A percentile compares a stretch with the other conserved stretches of the same genome.
These are phyloP conservation scores for Tychaedon coryphoeus DNA, from an alignment of 2,113 vertebrate species.

Conservation along the genomic window DNA sequence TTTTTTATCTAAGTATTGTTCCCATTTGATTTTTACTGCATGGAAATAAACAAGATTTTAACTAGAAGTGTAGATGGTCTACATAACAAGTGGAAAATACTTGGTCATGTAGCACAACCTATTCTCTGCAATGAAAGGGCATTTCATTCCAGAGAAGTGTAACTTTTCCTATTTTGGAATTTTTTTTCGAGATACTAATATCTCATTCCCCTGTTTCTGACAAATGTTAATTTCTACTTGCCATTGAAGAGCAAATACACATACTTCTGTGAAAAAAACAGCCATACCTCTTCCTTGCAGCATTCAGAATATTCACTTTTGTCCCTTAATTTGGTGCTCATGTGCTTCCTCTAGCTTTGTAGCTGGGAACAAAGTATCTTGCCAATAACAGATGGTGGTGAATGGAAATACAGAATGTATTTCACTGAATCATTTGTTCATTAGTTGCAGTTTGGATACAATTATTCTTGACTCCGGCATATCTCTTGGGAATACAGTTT, in stretches of 20 bases:
- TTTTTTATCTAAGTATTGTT: neutral
- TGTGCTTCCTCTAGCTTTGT: neutral
- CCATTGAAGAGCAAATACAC: neutral
- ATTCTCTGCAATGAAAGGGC: neutral
- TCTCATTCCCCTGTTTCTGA: neutral
- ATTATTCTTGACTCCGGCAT: neutral
- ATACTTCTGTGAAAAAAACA: neutral
- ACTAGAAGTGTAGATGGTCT: neutral
- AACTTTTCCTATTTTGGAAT: neutral
- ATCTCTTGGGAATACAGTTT: neutral
- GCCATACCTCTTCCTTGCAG: neutral
- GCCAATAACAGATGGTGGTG: slow-evolving; percentile 52
- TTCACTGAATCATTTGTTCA: slow-evolving; percentile 43
- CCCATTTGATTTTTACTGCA: neutral
- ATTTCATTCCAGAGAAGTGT: rapidly evolving
- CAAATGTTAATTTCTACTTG: neutral
- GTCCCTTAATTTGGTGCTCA: neutral
- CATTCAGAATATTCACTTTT: neutral
- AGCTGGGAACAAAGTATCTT: slow-evolving; percentile 7
- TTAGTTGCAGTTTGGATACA: slow-evolving; percentile 37
- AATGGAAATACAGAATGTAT: slow-evolving; percentile 19
- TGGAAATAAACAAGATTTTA: neutral
- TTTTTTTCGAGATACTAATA: neutral
- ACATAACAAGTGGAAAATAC: neutral
- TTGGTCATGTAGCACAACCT: neutral